Base-by-base conservation (phyloP, 2,888 invertebrate species). In the Phania funesta region DNA sequence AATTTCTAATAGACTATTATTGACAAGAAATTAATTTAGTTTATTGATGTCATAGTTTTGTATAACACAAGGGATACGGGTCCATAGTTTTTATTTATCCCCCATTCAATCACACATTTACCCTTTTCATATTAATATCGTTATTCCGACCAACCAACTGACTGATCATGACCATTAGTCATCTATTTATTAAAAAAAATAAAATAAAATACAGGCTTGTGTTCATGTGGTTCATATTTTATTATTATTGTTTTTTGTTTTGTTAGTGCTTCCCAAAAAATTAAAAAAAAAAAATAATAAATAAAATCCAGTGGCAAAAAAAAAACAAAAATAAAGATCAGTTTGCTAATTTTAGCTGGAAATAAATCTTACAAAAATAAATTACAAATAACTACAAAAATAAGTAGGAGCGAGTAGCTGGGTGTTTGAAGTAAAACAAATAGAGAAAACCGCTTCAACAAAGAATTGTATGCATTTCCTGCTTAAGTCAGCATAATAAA, bases 401-500 rank as follows among this genome's bases (percentile, higher is more conserved):
- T 71, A 71, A 73, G 73, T 52, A 62, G 62, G 29, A 62, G 73
- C 67, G 18, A 52, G 76, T 76, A 76, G 32, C 24, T 60, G 16
- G 44, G 20, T 32, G 46, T 60, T 56, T 64, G 22, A 67, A 68
- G 62, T 68, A 75, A 70, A 74, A 75, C 38, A 38, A 38, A 35
- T 20, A 29, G 41, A 44, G 29, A 11, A 71, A 46, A 68, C 46
- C 52, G 44, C 41, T 24, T 41, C 16, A 38, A 70, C 70, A 73
- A 74, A 65, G 75, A 75, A 65, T 67, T 75, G 58, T 48, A 32
- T 54, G 41, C 50, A 73, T 77, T 81, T 81, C 81, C 81, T 81
- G 81, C 81, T 81, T 81, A 81, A 68, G 71, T 81, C 81, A 81
- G 81, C 81, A 77, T 38, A 64, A 65, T 52, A 58, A 54, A 71